phyloP scores from a whole-genome alignment of 2,797 vertebrate genomes.

The Urocyon cinereoargenteus region DNA sequence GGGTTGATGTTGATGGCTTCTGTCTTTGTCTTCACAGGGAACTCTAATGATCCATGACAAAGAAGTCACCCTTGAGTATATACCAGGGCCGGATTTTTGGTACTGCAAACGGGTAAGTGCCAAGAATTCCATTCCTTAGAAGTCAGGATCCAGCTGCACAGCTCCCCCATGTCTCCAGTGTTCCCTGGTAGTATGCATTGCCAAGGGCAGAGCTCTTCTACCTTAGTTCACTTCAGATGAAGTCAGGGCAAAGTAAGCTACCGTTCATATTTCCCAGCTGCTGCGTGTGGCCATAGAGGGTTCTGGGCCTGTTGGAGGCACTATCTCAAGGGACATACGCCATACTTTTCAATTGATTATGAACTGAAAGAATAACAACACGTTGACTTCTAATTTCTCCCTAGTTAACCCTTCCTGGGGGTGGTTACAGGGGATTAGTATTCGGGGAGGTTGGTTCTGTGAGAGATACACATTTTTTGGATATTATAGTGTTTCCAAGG shows the following conservation, averaged over 20 bases:
- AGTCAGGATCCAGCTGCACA: background rate
- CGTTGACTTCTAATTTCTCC: background rate
- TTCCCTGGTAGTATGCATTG: background rate
- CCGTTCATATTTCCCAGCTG: background rate
- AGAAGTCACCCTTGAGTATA: constrained; percentile 89
- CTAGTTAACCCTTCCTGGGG: background rate
- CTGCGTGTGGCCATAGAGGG: background rate
- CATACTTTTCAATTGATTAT: constrained; percentile 26
- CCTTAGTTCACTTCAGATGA: background rate
- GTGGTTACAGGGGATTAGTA: background rate
- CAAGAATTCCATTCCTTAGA: constrained; percentile 55
- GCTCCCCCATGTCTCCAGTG: background rate
- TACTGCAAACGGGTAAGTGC: constrained; percentile 90
- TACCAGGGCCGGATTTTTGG: constrained; percentile 89
- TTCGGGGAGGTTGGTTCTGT: constrained; percentile 24
- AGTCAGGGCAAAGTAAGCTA: background rate
- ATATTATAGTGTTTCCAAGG: background rate
- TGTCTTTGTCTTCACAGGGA: constrained; percentile 88
- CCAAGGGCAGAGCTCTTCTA: background rate
- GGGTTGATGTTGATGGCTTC: constrained; percentile 76
- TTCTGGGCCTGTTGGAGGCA: background rate
- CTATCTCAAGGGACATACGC: background rate
- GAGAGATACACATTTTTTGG: background rate
- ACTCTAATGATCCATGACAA: constrained; percentile 88
- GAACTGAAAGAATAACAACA: background rate